A percentile compares a stretch with the other conserved stretches of the same genome.
Evolutionary conservation across 64 coral and sea anemone species (phyloP).

Genomic region (Montipora sp.): DNA sequence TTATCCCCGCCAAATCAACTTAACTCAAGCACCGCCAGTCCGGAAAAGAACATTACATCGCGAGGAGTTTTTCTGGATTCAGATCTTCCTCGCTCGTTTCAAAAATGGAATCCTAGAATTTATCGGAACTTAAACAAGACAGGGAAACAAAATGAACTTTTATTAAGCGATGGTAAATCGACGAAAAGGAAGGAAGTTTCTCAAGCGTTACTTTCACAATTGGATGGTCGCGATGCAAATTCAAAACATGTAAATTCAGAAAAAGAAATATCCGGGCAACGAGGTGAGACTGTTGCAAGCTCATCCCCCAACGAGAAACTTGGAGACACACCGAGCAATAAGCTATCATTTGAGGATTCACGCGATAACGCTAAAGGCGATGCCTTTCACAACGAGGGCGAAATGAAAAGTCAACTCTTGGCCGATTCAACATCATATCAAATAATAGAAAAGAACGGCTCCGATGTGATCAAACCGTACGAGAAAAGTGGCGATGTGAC

Average conservation of each 20-base stretch:
- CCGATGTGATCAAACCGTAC: conserved; percentile 29
- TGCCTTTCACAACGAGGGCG: not conserved
- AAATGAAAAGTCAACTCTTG: not conserved
- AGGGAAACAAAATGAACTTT: not conserved
- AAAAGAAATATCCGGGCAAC: not conserved
- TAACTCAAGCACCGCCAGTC: not conserved
- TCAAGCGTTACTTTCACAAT: not conserved
- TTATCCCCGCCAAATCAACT: not conserved
- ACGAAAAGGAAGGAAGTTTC: not conserved
- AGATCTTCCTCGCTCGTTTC: not conserved
- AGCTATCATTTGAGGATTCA: not conserved
- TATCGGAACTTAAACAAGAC: not conserved
- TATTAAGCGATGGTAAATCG: not conserved
- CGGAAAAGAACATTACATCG: conserved; percentile 10
- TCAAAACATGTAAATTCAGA: not conserved
- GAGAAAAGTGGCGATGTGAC: not conserved
- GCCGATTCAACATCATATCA: not conserved
- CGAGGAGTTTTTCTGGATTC: not conserved
- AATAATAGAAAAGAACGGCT: not conserved
- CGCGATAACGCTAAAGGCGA: not conserved
- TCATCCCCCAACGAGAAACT: not conserved
- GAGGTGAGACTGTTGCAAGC: not conserved
- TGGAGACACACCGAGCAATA: not conserved
- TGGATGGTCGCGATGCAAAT: conserved; percentile 12
- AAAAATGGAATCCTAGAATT: conserved; percentile 10